Evolutionary conservation across 2,888 invertebrate species (phyloP).

Genomic region (Endomychus coccineus): DNA sequence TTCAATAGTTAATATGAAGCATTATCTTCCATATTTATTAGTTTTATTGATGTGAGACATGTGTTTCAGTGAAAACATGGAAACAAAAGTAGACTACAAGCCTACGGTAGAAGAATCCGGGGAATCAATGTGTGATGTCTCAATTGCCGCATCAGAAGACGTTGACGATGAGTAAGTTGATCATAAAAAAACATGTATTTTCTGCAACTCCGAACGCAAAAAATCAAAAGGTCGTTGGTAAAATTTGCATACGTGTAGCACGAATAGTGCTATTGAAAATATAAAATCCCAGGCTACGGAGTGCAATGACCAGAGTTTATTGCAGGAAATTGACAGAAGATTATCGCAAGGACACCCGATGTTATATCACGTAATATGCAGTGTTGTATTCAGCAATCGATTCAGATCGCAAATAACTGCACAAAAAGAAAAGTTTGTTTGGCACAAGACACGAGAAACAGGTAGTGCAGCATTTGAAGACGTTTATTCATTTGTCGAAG

Average conservation of each 20-base stretch:
- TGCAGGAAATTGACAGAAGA: constrained; percentile 8
- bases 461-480: constrained; percentile 10
- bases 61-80: too few species aligned
- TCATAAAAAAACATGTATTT: constrained; percentile 11
- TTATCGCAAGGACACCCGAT: constrained; percentile 3
- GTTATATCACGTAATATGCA: constrained; percentile 13
- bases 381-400: constrained; percentile 12
- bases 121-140: too few species aligned
- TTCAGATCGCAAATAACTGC: constrained; percentile 7
- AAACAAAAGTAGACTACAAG: too few species aligned
- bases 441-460: constrained; percentile 16
- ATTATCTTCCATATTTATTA: too few species aligned
- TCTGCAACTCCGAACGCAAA: constrained; percentile 16
- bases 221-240: constrained; percentile 15
- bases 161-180: background rate
- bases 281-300: constrained; percentile 11
- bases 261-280: constrained; percentile 9
- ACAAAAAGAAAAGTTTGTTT: constrained; percentile 10
- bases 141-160: too few species aligned
- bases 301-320: constrained; percentile 11
- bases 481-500: constrained; percentile 7
- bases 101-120: too few species aligned
- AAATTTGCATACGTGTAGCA: constrained; percentile 13
- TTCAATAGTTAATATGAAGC: too few species aligned
- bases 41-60: too few species aligned